These are phyloP conservation scores for Drosophila elegans DNA, from an alignment of 1,140 invertebrate species.

Conservation along the genomic window DNA sequence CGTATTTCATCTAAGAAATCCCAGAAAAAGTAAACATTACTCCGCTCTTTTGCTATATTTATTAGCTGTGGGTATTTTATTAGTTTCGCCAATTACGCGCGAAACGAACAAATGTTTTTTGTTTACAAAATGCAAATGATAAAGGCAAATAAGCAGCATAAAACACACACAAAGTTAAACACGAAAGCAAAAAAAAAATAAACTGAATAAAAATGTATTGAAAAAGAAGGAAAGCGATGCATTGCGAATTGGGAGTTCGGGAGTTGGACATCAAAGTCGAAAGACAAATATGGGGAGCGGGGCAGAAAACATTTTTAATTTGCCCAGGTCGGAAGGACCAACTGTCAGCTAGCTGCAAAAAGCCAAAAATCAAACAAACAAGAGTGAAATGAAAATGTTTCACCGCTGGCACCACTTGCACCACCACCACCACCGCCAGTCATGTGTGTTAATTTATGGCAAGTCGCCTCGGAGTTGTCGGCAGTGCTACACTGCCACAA, in stretches of 20 bases:
- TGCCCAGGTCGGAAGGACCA: slow-evolving; percentile 34
- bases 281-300: slow-evolving; percentile 57
- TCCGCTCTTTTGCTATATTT: slow-evolving; percentile 41
- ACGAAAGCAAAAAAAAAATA: slow-evolving; percentile 22
- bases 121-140: slow-evolving; percentile 54
- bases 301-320: slow-evolving; percentile 63
- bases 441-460: slow-evolving; percentile 70
- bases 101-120: slow-evolving; percentile 66
- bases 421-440: slow-evolving; percentile 27
- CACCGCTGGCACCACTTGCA: slow-evolving; percentile 3
- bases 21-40: slow-evolving; percentile 5
- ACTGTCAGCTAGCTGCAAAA: slow-evolving; percentile 69
- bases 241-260: background rate
- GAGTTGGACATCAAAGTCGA: slow-evolving; percentile 56
- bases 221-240: slow-evolving; percentile 20
- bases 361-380: slow-evolving; percentile 81
- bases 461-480: slow-evolving; percentile 25
- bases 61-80: slow-evolving; percentile 67
- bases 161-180: slow-evolving; percentile 47
- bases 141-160: slow-evolving; percentile 37
- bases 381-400: slow-evolving; percentile 67
- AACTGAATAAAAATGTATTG: slow-evolving; percentile 61
- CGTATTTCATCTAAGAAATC: slow-evolving; percentile 35
- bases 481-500: slow-evolving; percentile 5
- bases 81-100: slow-evolving; percentile 68